Conservation (phyloP, 2,888 invertebrate genomes). For the Luffia ferchaultella region DNA sequence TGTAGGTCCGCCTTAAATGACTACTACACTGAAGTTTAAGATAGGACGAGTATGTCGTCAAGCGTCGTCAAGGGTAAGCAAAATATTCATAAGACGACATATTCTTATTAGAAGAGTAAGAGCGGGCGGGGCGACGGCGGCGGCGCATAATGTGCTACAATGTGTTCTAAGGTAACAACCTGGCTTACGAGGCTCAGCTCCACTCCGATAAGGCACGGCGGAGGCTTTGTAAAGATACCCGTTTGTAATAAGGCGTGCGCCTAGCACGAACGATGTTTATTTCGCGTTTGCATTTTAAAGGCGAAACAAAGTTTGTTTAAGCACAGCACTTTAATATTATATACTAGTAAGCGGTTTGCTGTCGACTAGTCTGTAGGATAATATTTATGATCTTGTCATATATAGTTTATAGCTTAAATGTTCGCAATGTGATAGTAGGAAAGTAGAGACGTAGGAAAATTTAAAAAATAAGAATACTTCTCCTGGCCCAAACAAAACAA, state of each 20-base stretch:
- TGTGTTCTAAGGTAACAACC: slow-evolving; percentile 58
- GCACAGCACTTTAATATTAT: too few species aligned
- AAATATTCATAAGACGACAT: slow-evolving; percentile 48
- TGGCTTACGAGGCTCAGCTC: slow-evolving; percentile 52
- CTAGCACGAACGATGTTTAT: slow-evolving; percentile 32
- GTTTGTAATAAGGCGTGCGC: slow-evolving; percentile 48
- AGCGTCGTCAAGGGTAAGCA: neutral
- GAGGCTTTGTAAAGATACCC: slow-evolving; percentile 47
- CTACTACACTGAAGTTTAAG: too few species aligned
- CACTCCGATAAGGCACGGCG: slow-evolving; percentile 55
- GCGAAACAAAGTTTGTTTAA: neutral
- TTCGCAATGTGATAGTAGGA: too few species aligned
- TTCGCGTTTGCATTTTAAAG: slow-evolving; percentile 28
- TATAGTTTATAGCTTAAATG: too few species aligned
- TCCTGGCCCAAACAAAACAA: too few species aligned
- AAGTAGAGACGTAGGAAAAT: too few species aligned
- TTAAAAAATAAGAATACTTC: too few species aligned
- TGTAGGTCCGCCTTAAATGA: too few species aligned
- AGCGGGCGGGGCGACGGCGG: slow-evolving; percentile 36
- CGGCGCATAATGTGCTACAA: slow-evolving; percentile 57
- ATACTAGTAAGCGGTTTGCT: too few species aligned
- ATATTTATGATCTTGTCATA: too few species aligned
- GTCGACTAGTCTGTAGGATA: too few species aligned
- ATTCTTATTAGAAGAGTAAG: slow-evolving; percentile 48
- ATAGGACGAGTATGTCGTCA: neutral